Evolutionary conservation across 1,140 invertebrate genomes (phyloP).

Genomic region (Bombus sylvicola): DNA sequence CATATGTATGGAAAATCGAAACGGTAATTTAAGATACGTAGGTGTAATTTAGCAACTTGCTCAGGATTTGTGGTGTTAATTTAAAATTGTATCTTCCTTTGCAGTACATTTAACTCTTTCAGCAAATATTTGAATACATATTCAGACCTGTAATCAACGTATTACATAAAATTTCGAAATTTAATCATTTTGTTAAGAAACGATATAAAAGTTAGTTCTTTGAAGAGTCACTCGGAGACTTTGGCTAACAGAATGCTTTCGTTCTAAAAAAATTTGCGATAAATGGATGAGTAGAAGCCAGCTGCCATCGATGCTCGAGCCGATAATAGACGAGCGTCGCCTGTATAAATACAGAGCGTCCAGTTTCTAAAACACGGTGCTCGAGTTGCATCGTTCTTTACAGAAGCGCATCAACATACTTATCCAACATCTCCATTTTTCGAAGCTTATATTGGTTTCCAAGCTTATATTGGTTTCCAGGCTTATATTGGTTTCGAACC

Average conservation of each 20-base stretch:
- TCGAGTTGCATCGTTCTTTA: constrained; percentile 1
- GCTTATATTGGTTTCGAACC: too few relatives aligned
- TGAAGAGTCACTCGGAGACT: background rate
- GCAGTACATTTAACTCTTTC: too few relatives aligned
- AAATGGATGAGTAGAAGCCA: background rate
- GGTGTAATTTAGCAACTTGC: too few relatives aligned
- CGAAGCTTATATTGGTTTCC: background rate
- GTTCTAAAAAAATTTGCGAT: background rate
- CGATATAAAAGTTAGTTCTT: background rate
- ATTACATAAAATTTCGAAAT: too few relatives aligned
- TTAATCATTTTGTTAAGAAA: too few relatives aligned
- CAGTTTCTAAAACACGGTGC: background rate
- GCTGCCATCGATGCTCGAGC: constrained; percentile 8
- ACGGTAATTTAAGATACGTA: too few relatives aligned
- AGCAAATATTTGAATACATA: too few relatives aligned
- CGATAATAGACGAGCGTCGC: background rate
- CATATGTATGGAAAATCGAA: too few relatives aligned
- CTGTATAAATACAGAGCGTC: constrained; percentile 1
- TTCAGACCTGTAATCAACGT: too few relatives aligned
- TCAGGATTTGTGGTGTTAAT: too few relatives aligned
- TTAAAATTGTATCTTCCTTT: too few relatives aligned
- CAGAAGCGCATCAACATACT: constrained; percentile 3
- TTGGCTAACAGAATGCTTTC: background rate
- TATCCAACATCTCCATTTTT: background rate
- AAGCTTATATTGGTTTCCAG: background rate